A percentile compares a stretch with the other conserved stretches of the same genome.
Evolutionary conservation across 2,797 vertebrate species (phyloP).

Genomic region (Gephyroberyx darwinii): DNA sequence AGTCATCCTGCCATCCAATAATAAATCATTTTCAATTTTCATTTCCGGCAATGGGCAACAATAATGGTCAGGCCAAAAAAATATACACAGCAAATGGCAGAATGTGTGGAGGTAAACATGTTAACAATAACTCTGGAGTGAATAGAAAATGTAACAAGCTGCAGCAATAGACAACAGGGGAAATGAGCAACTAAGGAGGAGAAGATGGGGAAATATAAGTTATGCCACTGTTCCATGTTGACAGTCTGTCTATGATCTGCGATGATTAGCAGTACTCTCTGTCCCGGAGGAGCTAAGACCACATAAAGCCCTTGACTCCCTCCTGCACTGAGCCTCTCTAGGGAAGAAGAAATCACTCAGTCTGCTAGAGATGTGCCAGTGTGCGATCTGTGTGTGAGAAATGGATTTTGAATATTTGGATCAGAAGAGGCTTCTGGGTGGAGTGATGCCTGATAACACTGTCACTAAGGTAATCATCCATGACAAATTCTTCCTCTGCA

Average conservation of each 20-base stretch:
- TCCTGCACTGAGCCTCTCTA: constrained; percentile 48
- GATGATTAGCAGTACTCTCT: constrained; percentile 64
- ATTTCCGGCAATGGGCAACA: constrained; percentile 13
- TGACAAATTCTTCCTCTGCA: constrained; percentile 58
- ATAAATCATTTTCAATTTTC: constrained; percentile 52
- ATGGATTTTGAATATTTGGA: constrained; percentile 73
- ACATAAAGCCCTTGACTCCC: constrained; percentile 54
- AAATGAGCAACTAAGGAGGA: constrained; percentile 17
- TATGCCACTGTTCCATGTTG: constrained; percentile 40
- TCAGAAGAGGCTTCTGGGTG: constrained; percentile 64
- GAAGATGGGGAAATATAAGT: constrained; percentile 35
- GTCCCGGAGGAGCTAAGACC: constrained; percentile 58
- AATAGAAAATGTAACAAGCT: constrained; percentile 41
- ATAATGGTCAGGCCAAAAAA: constrained; percentile 10
- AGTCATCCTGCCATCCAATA: constrained; percentile 30
- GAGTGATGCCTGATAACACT: constrained; percentile 66
- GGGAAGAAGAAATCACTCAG: constrained; percentile 55
- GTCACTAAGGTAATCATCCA: constrained; percentile 64
- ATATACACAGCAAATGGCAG: constrained; percentile 40
- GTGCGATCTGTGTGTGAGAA: constrained; percentile 52
- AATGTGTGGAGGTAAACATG: constrained; percentile 29
- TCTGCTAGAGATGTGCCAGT: constrained; percentile 54
- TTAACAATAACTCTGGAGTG: constrained; percentile 39
- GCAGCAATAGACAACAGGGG: constrained; percentile 17
- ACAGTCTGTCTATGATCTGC: constrained; percentile 55